phyloP scores from a whole-genome alignment of 1,140 invertebrate genomes.

The Rhagoletis pomonella region DNA sequence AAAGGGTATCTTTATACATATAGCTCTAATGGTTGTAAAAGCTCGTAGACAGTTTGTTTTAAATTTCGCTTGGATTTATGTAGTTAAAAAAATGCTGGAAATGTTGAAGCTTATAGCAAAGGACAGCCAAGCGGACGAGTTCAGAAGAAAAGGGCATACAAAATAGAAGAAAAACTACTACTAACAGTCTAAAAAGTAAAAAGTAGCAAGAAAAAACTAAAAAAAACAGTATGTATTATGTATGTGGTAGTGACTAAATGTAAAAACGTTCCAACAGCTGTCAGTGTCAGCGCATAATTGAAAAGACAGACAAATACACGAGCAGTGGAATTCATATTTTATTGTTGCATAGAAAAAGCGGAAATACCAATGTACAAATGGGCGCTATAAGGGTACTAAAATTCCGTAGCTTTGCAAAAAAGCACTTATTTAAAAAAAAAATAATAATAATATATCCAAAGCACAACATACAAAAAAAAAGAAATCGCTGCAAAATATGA shows the following conservation, averaged over 20 bases:
- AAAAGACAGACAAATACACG: constrained; percentile 41
- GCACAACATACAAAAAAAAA: background rate
- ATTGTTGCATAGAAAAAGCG: background rate
- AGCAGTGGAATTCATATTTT: constrained; percentile 31
- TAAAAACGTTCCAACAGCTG: constrained; percentile 22
- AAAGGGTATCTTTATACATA: too few species aligned
- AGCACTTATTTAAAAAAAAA: too few species aligned
- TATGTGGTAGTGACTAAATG: background rate
- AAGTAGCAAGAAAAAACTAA: background rate
- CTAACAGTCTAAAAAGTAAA: background rate
- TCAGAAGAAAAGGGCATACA: background rate
- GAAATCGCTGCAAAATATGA: background rate
- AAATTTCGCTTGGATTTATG: too few species aligned
- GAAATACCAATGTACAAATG: background rate
- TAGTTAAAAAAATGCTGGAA: too few species aligned
- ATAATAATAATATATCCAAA: too few species aligned
- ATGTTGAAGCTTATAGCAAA: too few species aligned
- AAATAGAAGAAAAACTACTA: background rate
- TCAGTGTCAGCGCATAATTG: constrained; percentile 41
- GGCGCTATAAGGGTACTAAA: background rate
- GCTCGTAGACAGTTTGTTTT: too few species aligned
- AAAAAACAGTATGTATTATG: too few species aligned
- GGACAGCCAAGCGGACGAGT: too few species aligned
- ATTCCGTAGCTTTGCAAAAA: background rate
- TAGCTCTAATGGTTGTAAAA: too few species aligned